A percentile compares a stretch with the other conserved stretches of the same genome.
Conservation (phyloP, 2,113 vertebrate genomes). For the Ifrita kowaldi region DNA sequence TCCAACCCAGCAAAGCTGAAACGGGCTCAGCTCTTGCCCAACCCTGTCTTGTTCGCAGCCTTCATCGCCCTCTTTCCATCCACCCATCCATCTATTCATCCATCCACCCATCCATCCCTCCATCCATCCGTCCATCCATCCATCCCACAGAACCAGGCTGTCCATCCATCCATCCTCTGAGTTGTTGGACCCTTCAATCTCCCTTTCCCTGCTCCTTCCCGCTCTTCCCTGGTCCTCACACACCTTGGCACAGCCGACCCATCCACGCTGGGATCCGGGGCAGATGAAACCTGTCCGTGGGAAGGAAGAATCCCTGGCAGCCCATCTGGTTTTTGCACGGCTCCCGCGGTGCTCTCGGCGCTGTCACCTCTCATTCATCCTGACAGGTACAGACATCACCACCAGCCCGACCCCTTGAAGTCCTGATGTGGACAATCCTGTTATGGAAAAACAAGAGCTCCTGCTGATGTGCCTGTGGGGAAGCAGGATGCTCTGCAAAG, state of each 20-base stretch:
- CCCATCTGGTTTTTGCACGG: neutral
- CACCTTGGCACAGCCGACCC: rapidly evolving
- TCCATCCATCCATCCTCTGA: rapidly evolving
- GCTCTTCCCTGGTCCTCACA: rapidly evolving
- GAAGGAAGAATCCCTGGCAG: neutral
- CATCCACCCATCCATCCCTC: neutral
- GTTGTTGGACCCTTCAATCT: neutral
- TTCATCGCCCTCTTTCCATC: neutral
- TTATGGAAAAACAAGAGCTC: neutral
- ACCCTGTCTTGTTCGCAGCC: neutral
- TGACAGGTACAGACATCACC: neutral
- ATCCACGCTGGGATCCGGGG: rapidly evolving
- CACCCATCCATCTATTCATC: neutral
- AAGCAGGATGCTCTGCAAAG: neutral
- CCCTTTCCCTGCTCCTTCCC: neutral
- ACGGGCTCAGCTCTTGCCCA: neutral
- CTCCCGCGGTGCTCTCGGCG: rapidly evolving
- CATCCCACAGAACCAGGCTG: rapidly evolving
- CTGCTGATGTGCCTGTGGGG: neutral
- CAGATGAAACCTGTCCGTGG: rapidly evolving
- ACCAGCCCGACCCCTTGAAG: neutral
- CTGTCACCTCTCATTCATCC: constrained; percentile 3
- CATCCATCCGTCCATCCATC: neutral
- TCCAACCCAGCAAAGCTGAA: rapidly evolving
- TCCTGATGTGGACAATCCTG: neutral